Percentiles rank a stretch among this genome's conserved stretches.
Evolutionary conservation across 1,140 invertebrate genomes (phyloP).

Genomic region (Periplaneta americana): DNA sequence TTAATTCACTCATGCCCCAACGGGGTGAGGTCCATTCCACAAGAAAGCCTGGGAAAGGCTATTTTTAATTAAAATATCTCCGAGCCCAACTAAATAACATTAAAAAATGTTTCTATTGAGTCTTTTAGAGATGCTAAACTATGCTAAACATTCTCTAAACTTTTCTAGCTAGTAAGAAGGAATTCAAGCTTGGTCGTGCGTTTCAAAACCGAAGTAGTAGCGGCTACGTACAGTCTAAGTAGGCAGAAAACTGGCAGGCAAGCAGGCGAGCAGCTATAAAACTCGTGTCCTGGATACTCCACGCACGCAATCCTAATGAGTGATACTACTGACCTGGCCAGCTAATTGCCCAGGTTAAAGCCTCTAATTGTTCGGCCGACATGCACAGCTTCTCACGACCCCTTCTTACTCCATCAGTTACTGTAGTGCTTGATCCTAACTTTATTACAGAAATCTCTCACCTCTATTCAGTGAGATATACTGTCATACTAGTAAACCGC

Average conservation of each 20-base stretch:
- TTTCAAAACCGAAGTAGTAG: neutral
- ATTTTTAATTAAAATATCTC: conserved; percentile 1
- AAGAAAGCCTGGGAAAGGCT: conserved; percentile 14
- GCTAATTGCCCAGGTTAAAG: neutral
- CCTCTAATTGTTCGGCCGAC: too few relatives aligned
- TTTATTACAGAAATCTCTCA: too few relatives aligned
- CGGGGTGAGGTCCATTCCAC: neutral
- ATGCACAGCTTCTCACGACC: neutral
- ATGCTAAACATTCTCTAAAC: conserved; percentile 6
- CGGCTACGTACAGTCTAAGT: neutral
- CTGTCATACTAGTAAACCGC: too few relatives aligned
- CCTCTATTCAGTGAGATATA: too few relatives aligned
- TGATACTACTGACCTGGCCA: neutral
- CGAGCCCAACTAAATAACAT: neutral
- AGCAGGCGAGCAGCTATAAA: too few relatives aligned
- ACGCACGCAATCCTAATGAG: neutral
- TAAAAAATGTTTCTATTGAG: neutral
- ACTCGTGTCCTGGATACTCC: neutral
- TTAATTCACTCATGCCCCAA: neutral
- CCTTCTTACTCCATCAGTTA: neutral
- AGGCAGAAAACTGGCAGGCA: neutral
- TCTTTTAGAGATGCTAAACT: neutral
- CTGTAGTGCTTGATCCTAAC: too few relatives aligned
- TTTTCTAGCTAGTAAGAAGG: neutral
- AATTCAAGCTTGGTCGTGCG: neutral